phyloP scores from a whole-genome alignment of 1,140 invertebrate species.

The Neoseiulus cucumeris region DNA sequence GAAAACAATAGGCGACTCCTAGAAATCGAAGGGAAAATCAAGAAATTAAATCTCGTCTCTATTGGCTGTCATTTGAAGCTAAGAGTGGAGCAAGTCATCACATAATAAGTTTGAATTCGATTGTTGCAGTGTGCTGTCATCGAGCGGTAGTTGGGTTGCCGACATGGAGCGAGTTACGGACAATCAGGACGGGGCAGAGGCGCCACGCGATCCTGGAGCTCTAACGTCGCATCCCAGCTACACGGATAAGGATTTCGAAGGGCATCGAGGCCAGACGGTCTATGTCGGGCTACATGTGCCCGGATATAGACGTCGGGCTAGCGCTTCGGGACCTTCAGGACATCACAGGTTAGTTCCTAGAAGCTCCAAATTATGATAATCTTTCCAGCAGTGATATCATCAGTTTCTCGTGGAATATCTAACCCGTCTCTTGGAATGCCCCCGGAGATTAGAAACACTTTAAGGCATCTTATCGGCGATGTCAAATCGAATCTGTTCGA shows the following conservation, averaged over 20 bases:
- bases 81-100: no score
- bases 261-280: conserved; percentile 65
- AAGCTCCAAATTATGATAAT: no score
- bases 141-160: conserved; percentile 5
- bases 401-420: no score
- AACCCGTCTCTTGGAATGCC: no score
- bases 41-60: no score
- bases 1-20: no score
- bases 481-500: no score
- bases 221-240: conserved; percentile 48
- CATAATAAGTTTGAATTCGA: no score
- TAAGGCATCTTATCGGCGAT: no score
- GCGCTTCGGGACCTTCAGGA: conserved; percentile 7
- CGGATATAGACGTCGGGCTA: conserved; percentile 17
- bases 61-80: no score
- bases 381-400: background rate
- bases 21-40: no score
- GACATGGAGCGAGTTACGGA: conserved; percentile 6
- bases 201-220: conserved; percentile 58
- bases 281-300: conserved; percentile 67
- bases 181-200: conserved; percentile 24
- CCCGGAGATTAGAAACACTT: no score
- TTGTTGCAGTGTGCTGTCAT: background rate
- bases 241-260: conserved; percentile 68
- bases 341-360: background rate